Conservation (phyloP, 2,797 vertebrate species). For the Eulemur mongoz region DNA sequence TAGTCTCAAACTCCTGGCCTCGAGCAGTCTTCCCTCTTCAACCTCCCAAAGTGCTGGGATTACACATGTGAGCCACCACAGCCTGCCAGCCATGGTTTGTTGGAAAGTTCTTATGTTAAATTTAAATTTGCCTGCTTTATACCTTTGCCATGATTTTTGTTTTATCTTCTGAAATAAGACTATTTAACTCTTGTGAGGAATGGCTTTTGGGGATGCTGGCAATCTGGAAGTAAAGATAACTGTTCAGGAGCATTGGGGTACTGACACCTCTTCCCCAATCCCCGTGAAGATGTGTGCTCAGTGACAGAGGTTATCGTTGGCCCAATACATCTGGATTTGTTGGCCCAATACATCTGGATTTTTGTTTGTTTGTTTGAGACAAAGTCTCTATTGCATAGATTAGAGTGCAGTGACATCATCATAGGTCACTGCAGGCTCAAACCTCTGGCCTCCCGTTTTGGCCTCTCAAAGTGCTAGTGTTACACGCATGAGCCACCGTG, state of each 20-base stretch:
- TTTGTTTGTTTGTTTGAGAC: neutral
- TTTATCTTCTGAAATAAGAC: slow-evolving; percentile 17
- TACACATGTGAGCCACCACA: neutral
- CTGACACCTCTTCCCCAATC: neutral
- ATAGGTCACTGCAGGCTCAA: neutral
- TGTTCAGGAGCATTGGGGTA: neutral
- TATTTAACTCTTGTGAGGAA: neutral
- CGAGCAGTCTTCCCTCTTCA: neutral
- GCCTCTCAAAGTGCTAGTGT: neutral
- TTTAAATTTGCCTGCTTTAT: slow-evolving; percentile 5
- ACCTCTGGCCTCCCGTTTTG: neutral
- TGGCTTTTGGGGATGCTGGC: neutral
- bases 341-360: neutral
- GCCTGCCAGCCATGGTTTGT: neutral
- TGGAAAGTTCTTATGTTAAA: neutral
- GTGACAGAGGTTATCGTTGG: neutral
- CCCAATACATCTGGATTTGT: slow-evolving; percentile 4
- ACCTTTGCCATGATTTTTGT: neutral
- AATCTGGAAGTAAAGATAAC: neutral
- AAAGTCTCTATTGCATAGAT: neutral
- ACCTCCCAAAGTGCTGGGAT: neutral
- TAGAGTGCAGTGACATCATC: neutral
- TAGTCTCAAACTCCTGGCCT: neutral
- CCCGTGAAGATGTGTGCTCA: neutral
- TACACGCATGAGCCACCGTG: neutral